Evolutionary conservation across 2,113 vertebrate genomes (phyloP), one percentile per base, ranked within the genome.

Genomic region (Epinephelus cyanopodus): DNA sequence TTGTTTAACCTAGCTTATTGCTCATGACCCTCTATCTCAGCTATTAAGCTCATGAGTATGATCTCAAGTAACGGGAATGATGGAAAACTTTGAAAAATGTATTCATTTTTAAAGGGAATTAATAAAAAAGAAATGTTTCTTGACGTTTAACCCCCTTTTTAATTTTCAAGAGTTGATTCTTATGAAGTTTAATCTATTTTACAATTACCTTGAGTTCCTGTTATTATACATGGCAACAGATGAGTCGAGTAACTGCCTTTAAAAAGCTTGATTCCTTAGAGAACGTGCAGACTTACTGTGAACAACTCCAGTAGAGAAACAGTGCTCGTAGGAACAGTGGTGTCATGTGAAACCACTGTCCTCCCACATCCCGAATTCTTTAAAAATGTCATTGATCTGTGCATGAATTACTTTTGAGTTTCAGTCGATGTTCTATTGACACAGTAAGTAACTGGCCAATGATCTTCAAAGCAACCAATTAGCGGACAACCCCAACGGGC

Each of bases 391-490:
- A 90, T 79, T 69, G 73, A 88, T 74, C 62, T 25, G 9, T 33
- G 15, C 68, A 62, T 53, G 87, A 91, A 92, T 92, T 87, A 87
- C 83, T 77, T 84, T 75, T 70, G 67, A 70, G 74, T 29, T 85
- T 84, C 84, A 76, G 68, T 87, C 87, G 83, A 82, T 91, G 79
- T 73, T 77, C 54, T 83, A 89, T 89, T 88, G 86, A 91, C 76
- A 74, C 64, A 62, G 61, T 7, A 58, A 85, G 50, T 66, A 83
- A 88, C 74, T 84, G 71, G 77, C 62, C 87, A 81, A 65, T 84
- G 88, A 83, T 71, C 58, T 88, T 88, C 83, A 81, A 74, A 90
- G 88, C 82, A 66, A 74, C 76, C 91, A 85, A 94, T 94, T 92
- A 91, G 65, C 18, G 27, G 73, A 80, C 78, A 79, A 77, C 77